Conservation (phyloP, 2,888 invertebrate genomes). For the Ormia ochracea region DNA sequence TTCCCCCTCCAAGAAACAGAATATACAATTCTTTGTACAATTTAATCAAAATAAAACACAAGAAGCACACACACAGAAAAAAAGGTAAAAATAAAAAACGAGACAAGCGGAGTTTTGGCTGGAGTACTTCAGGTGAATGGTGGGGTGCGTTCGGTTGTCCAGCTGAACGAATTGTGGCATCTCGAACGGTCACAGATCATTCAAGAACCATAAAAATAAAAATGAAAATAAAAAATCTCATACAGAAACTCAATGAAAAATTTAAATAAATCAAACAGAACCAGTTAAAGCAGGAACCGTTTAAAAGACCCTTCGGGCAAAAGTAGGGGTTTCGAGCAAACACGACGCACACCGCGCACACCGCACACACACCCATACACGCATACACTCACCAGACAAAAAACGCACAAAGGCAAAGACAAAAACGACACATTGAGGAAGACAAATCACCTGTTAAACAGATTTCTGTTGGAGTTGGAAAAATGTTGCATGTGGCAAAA, state of each 20-base stretch:
- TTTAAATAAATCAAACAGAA: slow-evolving; percentile 43
- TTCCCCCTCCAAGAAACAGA: slow-evolving; percentile 9
- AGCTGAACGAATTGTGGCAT: slow-evolving; percentile 51
- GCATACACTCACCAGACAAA: neutral
- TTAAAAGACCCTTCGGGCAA: slow-evolving; percentile 34
- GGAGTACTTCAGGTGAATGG: slow-evolving; percentile 37
- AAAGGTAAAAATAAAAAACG: neutral
- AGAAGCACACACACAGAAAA: neutral
- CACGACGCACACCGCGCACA: neutral
- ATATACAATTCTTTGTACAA: slow-evolving; percentile 51
- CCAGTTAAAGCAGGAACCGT: slow-evolving; percentile 15
- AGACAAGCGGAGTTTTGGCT: neutral
- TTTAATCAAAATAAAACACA: slow-evolving; percentile 45
- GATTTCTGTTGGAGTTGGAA: slow-evolving; percentile 7
- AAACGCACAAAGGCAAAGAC: neutral
- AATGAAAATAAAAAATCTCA: neutral
- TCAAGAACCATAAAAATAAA: slow-evolving; percentile 20
- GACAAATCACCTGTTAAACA: slow-evolving; percentile 60
- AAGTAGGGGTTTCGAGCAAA: neutral
- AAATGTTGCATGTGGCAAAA: slow-evolving; percentile 25
- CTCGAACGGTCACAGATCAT: neutral
- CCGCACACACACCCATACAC: neutral
- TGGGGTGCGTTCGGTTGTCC: neutral
- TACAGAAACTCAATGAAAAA: slow-evolving; percentile 40
- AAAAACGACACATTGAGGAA: slow-evolving; percentile 23